phyloP scores from a whole-genome alignment of 2,797 vertebrate genomes.

The Bryconaethiops microstoma region DNA sequence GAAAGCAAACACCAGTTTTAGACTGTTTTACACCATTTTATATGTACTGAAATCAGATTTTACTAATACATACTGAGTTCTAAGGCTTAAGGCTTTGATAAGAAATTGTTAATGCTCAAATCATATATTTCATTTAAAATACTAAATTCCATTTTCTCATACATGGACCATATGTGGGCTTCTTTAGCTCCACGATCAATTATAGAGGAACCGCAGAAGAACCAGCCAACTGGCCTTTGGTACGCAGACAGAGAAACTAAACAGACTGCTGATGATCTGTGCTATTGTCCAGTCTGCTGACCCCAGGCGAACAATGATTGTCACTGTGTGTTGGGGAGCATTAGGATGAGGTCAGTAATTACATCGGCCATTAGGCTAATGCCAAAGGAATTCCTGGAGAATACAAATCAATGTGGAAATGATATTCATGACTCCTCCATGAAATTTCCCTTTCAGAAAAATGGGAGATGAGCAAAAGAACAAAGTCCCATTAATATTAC shows the following conservation, averaged over 20 bases:
- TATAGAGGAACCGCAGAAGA: slow-evolving; percentile 9
- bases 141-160: no score
- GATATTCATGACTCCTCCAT: no score
- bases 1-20: no score
- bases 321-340: slow-evolving; percentile 15
- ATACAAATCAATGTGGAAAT: neutral
- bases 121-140: no score
- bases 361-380: slow-evolving; percentile 11
- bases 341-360: slow-evolving; percentile 36
- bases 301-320: slow-evolving; percentile 13
- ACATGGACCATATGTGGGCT: neutral
- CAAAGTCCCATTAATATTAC: neutral
- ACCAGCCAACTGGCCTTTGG: neutral
- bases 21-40: no score
- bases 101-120: no score
- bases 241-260: slow-evolving; percentile 33
- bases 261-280: slow-evolving; percentile 25
- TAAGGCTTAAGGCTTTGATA: no score
- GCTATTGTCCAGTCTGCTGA: slow-evolving; percentile 9
- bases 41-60: no score
- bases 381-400: slow-evolving; percentile 18
- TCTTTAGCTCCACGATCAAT: neutral
- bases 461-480: neutral
- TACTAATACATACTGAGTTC: no score
- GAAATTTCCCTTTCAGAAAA: neutral